A percentile compares a stretch with the other conserved stretches of the same genome.
These are phyloP conservation scores for Forbesichthys agassizii DNA, from an alignment of 2,113 vertebrate genomes.

Conservation along the genomic window DNA sequence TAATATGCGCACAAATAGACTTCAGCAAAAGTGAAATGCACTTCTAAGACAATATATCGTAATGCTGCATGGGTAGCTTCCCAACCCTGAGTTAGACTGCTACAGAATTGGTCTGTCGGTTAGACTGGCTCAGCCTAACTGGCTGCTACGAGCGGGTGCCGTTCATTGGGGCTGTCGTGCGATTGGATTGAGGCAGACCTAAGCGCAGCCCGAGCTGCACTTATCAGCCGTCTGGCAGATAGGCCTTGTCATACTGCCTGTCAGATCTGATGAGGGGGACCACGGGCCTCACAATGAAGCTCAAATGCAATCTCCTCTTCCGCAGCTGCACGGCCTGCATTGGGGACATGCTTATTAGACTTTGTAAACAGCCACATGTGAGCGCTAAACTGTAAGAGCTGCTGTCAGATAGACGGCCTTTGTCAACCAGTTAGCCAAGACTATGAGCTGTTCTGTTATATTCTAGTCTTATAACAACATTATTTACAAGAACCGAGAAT, in stretches of 20 bases:
- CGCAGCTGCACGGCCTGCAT: slow-evolving; percentile 63
- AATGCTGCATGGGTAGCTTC: slow-evolving; percentile 49
- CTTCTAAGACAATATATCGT: slow-evolving; percentile 35
- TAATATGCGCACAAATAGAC: slow-evolving; percentile 31
- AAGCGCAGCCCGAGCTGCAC: slow-evolving; percentile 61
- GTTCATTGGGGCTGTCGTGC: slow-evolving; percentile 61
- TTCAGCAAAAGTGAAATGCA: slow-evolving; percentile 18
- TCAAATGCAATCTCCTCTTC: slow-evolving; percentile 77
- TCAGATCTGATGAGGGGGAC: slow-evolving; percentile 75
- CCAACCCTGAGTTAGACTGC: slow-evolving; percentile 33
- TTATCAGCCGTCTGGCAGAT: slow-evolving; percentile 78
- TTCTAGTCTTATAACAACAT: slow-evolving; percentile 32
- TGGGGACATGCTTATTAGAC: slow-evolving; percentile 71
- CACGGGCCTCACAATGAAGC: slow-evolving; percentile 70
- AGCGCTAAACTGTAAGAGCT: slow-evolving; percentile 61
- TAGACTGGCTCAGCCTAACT: slow-evolving; percentile 43
- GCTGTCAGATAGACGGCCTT: slow-evolving; percentile 45
- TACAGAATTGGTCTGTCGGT: slow-evolving; percentile 50
- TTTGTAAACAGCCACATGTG: slow-evolving; percentile 74
- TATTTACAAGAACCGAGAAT: slow-evolving; percentile 21
- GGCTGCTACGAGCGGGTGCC: slow-evolving; percentile 29
- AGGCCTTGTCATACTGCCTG: slow-evolving; percentile 77
- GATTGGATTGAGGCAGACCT: slow-evolving; percentile 78
- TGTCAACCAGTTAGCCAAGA: slow-evolving; percentile 35
- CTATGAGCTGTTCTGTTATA: slow-evolving; percentile 27